Evolutionary conservation across 2,888 invertebrate genomes (phyloP).

Genomic region (Rhagonycha lutea): DNA sequence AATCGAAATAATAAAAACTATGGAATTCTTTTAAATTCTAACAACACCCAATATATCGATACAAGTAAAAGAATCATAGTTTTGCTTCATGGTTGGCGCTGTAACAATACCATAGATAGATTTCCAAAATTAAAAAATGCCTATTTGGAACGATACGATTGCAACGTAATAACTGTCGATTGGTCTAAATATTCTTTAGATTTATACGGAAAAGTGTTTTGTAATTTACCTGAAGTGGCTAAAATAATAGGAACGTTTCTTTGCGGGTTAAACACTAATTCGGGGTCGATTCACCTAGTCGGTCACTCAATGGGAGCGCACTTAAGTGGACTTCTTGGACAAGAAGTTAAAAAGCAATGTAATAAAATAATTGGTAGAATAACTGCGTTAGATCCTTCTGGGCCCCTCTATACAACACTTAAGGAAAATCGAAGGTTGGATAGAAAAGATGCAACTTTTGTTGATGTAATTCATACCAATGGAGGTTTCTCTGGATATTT

Average conservation of each 20-base stretch:
- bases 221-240: background rate
- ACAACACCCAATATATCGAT: background rate
- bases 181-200: conserved; percentile 5
- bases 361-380: conserved; percentile 6
- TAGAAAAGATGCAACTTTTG: conserved; percentile 11
- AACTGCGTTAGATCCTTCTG: conserved; percentile 24
- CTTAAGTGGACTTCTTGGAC: conserved; percentile 9
- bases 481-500: background rate
- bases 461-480: conserved; percentile 21
- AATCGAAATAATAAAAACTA: background rate
- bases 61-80: background rate
- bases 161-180: conserved; percentile 14
- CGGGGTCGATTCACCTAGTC: background rate
- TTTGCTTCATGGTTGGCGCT: conserved; percentile 13
- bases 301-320: conserved; percentile 21
- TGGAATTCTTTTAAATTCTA: background rate
- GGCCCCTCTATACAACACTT: conserved; percentile 3
- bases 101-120: conserved; percentile 5
- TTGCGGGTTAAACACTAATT: background rate
- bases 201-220: background rate
- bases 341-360: background rate
- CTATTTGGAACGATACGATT: conserved; percentile 12
- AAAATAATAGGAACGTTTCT: background rate
- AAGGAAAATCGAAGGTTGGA: background rate
- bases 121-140: conserved; percentile 13